phyloP scores from a whole-genome alignment of 2,113 vertebrate genomes.

The Halcyon malimbica region DNA sequence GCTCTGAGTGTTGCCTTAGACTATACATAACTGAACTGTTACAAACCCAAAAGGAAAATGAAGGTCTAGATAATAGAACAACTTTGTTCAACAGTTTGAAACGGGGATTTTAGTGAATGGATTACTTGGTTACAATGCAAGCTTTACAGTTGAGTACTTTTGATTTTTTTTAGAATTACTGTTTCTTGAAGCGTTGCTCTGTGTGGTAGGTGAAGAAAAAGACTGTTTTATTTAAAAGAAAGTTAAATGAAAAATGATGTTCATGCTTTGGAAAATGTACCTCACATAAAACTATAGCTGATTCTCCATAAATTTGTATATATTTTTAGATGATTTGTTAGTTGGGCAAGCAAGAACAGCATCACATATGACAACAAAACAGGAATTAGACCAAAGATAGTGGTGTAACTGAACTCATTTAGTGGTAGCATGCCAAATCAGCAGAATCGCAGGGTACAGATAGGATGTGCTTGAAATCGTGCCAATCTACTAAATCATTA shows the following conservation, averaged over 20 bases:
- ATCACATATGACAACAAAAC: background rate
- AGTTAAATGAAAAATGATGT: background rate
- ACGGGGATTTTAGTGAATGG: background rate
- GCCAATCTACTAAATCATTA: slow-evolving; percentile 43
- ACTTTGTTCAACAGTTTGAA: background rate
- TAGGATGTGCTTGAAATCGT: background rate
- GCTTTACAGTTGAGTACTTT: background rate
- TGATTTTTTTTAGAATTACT: background rate
- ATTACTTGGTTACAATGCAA: background rate
- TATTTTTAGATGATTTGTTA: background rate
- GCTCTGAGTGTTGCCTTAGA: background rate
- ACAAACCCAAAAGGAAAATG: background rate
- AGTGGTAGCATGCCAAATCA: background rate
- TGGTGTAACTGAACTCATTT: background rate
- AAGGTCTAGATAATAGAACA: background rate
- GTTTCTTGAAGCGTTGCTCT: background rate
- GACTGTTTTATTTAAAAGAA: background rate
- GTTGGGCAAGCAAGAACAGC: background rate
- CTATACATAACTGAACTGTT: background rate
- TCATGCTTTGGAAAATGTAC: background rate
- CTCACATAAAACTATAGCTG: background rate
- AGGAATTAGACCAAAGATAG: background rate
- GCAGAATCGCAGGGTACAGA: background rate
- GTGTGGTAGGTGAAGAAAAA: background rate
- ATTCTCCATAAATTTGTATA: background rate